phyloP scores from a whole-genome alignment of 2,113 vertebrate species.

The Atlantisia rogersi region DNA sequence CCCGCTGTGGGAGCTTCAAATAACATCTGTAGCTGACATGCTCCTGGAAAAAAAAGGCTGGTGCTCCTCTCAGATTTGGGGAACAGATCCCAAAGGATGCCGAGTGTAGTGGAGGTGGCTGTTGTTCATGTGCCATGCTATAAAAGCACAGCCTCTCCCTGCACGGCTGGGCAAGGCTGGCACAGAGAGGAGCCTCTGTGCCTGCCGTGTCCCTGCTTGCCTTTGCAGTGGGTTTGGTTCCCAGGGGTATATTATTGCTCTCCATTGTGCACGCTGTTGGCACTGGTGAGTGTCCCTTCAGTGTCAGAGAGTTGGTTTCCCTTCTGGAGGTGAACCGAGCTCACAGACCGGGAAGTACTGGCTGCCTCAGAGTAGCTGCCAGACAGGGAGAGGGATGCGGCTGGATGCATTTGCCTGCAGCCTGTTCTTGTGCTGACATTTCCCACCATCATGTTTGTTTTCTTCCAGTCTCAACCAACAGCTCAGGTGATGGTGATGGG shows the following conservation, averaged over 20 bases:
- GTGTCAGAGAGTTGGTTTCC: background rate
- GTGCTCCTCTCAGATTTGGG: fast-evolving
- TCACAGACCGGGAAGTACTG: background rate
- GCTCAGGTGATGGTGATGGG: background rate
- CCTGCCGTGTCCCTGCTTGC: background rate
- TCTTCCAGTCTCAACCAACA: background rate
- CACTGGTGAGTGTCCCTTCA: background rate
- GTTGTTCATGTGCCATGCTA: fast-evolving
- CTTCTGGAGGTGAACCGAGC: background rate
- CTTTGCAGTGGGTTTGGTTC: background rate
- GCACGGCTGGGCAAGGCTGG: background rate
- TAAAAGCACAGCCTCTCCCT: background rate
- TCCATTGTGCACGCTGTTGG: background rate
- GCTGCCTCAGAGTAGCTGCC: background rate
- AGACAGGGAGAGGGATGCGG: background rate
- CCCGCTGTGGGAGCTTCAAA: background rate
- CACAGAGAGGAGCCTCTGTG: background rate
- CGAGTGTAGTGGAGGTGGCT: fast-evolving
- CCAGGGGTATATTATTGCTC: background rate
- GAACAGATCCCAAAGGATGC: background rate
- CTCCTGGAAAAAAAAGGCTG: background rate
- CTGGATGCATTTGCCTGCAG: background rate
- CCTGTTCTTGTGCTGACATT: background rate
- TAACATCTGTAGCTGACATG: fast-evolving
- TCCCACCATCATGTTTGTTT: background rate